A percentile compares a stretch with the other conserved stretches of the same genome.
These are phyloP conservation scores for Diaphora mendica DNA, from an alignment of 2,888 invertebrate species.

Conservation along the genomic window DNA sequence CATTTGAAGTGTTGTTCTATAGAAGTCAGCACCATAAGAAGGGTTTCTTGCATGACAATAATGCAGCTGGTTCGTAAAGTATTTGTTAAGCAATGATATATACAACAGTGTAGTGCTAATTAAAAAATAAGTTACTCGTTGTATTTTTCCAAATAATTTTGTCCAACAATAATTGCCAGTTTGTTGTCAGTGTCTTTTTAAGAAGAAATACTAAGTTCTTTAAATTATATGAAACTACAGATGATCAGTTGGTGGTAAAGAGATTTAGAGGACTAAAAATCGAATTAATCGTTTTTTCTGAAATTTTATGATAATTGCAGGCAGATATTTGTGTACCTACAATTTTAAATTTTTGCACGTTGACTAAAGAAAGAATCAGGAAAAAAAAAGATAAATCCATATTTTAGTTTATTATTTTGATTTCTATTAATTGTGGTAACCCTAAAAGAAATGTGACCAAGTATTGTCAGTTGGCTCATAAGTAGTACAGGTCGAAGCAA, in stretches of 20 bases:
- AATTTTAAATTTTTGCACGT: neutral
- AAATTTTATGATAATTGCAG: neutral
- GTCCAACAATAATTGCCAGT: no score
- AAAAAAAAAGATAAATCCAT: neutral
- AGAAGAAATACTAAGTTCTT: neutral
- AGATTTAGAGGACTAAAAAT: neutral
- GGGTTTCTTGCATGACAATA: neutral
- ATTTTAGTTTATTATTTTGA: neutral
- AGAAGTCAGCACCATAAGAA: neutral
- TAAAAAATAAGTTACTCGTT: neutral
- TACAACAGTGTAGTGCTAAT: neutral
- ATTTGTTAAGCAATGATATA: neutral
- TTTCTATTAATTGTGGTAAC: slow-evolving; percentile 3
- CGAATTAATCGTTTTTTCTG: neutral
- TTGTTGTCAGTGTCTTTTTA: neutral
- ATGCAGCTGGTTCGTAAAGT: neutral
- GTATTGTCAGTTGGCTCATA: slow-evolving; percentile 6
- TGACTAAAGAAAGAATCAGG: neutral
- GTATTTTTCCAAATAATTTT: no score
- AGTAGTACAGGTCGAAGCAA: slow-evolving; percentile 25
- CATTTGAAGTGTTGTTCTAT: neutral
- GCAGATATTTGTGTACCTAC: neutral
- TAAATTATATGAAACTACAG: neutral
- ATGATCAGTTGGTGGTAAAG: neutral
- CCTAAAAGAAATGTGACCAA: slow-evolving; percentile 7